A percentile compares a stretch with the other conserved stretches of the same genome.
These are phyloP conservation scores for Psilanteris sp. DNA, from an alignment of 1,140 invertebrate species.

Conservation along the genomic window DNA sequence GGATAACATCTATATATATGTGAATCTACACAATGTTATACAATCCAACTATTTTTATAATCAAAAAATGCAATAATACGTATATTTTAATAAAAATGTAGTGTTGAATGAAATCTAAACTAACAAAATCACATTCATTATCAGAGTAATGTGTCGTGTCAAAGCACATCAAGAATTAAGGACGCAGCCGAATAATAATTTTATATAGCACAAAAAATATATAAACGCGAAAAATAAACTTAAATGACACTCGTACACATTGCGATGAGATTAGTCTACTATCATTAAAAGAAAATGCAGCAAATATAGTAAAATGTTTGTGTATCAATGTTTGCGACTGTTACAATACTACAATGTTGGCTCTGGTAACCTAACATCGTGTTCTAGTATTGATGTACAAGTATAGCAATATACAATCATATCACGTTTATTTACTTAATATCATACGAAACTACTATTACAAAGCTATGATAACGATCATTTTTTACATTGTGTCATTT, in stretches of 20 bases:
- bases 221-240: constrained; percentile 52
- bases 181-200: constrained; percentile 47
- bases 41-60: constrained; percentile 22
- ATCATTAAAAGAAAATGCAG: constrained; percentile 36
- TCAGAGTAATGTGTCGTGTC: constrained; percentile 16
- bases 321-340: constrained; percentile 53
- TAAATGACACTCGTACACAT: constrained; percentile 60
- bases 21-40: constrained; percentile 28
- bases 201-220: constrained; percentile 50
- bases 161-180: constrained; percentile 58
- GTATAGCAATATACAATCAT: constrained; percentile 35
- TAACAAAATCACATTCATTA: constrained; percentile 37
- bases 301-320: constrained; percentile 55
- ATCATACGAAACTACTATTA: constrained; percentile 53
- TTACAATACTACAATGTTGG: constrained; percentile 35
- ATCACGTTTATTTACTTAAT: constrained; percentile 34
- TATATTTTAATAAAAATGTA: constrained; percentile 10
- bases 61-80: constrained; percentile 27
- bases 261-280: constrained; percentile 56
- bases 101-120: constrained; percentile 32
- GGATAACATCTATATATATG: constrained; percentile 22
- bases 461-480: constrained; percentile 45
- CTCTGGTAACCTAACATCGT: constrained; percentile 35
- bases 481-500: constrained; percentile 37
- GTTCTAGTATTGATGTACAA: constrained; percentile 44